Percentiles rank a stretch among this genome's conserved stretches.
These are phyloP conservation scores for Gorsachius goisagi DNA, from an alignment of 2,113 vertebrate genomes.

Conservation along the genomic window DNA sequence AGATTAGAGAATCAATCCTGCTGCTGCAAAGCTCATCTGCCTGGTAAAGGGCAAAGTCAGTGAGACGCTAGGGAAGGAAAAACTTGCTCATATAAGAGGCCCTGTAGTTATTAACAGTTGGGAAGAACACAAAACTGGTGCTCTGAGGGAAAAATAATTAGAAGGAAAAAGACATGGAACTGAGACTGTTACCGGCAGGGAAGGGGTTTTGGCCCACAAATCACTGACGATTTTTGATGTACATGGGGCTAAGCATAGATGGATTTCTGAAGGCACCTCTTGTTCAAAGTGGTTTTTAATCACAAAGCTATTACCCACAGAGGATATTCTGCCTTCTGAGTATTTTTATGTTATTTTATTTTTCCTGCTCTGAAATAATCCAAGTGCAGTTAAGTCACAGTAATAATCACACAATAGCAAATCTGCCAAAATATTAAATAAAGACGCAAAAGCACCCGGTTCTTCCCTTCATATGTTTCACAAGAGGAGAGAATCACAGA, in stretches of 20 bases:
- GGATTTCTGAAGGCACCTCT: neutral
- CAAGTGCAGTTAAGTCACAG: neutral
- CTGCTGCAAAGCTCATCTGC: neutral
- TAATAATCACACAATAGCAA: neutral
- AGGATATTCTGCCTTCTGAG: neutral
- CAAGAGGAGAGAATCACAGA: neutral
- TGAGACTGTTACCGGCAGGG: neutral
- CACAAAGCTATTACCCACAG: neutral
- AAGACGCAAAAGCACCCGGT: neutral
- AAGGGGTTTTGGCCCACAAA: neutral
- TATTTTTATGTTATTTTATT: neutral
- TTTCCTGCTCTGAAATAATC: neutral
- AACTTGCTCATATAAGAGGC: neutral
- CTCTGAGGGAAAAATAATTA: neutral
- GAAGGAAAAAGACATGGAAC: neutral
- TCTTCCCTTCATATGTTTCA: neutral
- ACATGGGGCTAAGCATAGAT: neutral
- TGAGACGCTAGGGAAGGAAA: neutral
- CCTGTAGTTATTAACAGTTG: neutral
- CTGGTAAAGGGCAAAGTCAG: neutral
- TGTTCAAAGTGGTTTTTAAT: neutral
- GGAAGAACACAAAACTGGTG: neutral
- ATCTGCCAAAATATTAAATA: neutral
- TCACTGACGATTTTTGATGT: rapidly evolving
- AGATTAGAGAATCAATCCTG: neutral